Conservation (phyloP, 2,797 vertebrate species). For the Poecilia wingei region DNA sequence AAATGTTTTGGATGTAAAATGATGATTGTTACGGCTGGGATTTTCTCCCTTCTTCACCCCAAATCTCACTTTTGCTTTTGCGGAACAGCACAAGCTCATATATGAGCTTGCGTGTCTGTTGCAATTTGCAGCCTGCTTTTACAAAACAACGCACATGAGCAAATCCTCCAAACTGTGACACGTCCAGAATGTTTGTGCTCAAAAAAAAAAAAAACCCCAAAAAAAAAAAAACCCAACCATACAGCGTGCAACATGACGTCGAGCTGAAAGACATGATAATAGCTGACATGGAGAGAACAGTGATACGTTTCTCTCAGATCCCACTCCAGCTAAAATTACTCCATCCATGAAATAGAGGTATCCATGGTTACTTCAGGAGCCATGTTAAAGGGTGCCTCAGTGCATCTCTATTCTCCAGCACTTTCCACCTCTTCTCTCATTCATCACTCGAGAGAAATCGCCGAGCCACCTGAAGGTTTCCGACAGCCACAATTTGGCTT, state of each 20-base stretch:
- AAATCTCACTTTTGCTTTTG: background rate
- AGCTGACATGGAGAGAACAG: slow-evolving; percentile 52
- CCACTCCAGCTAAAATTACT: slow-evolving; percentile 84
- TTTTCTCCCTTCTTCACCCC: background rate
- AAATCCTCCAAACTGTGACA: background rate
- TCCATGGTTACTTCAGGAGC: slow-evolving; percentile 86
- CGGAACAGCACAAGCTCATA: background rate
- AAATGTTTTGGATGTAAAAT: background rate
- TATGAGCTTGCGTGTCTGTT: background rate
- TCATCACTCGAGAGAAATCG: slow-evolving; percentile 70
- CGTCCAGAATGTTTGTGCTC: background rate
- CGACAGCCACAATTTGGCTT: slow-evolving; percentile 54
- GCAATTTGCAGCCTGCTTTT: background rate
- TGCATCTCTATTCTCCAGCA: slow-evolving; percentile 74
- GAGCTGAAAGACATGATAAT: slow-evolving; percentile 32
- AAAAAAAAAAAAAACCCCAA: background rate
- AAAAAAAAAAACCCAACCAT: background rate
- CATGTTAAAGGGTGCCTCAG: slow-evolving; percentile 75
- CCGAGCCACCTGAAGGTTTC: slow-evolving; percentile 61
- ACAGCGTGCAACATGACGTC: slow-evolving; percentile 21
- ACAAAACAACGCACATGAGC: background rate
- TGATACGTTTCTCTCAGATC: slow-evolving; percentile 74
- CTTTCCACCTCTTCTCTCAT: slow-evolving; percentile 71
- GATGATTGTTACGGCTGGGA: background rate
- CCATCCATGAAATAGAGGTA: slow-evolving; percentile 83